Evolutionary conservation across 2,888 invertebrate genomes (phyloP).

Genomic region (Tenthredo scrophulariae): DNA sequence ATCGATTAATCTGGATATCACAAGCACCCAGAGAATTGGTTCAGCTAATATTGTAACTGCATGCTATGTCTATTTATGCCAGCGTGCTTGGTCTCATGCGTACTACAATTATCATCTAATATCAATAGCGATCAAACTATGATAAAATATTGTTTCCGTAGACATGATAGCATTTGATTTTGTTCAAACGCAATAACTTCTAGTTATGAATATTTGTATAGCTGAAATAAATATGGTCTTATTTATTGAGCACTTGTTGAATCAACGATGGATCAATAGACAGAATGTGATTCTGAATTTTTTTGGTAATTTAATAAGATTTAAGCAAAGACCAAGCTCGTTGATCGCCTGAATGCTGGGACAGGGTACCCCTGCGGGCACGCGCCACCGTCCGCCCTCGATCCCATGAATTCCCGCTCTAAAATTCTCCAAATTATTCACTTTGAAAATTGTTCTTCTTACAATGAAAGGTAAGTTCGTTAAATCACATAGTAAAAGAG

Average conservation of each 20-base stretch:
- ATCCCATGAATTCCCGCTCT: constrained; percentile 54
- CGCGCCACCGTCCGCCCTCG: constrained; percentile 72
- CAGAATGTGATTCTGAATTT: constrained; percentile 18
- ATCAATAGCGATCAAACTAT: not conserved
- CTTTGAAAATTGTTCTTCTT: constrained; percentile 56
- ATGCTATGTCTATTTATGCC: constrained; percentile 53
- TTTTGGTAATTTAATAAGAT: constrained; percentile 57
- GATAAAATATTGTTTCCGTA: constrained; percentile 9
- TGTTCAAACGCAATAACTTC: not conserved
- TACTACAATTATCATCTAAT: constrained; percentile 16
- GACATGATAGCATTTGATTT: not conserved
- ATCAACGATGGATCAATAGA: not conserved
- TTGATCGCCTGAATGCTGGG: constrained; percentile 96
- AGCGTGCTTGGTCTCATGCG: constrained; percentile 54
- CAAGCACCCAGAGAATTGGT: constrained; percentile 33
- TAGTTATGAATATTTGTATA: not conserved
- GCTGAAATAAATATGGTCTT: not conserved
- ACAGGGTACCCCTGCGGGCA: constrained; percentile 94
- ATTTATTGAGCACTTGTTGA: not conserved
- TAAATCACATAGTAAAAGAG: constrained; percentile 42
- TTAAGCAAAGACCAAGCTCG: constrained; percentile 67
- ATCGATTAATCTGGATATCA: constrained; percentile 1
- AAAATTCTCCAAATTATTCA: constrained; percentile 53
- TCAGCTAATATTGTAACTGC: constrained; percentile 39
- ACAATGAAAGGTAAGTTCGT: constrained; percentile 57